Conservation (phyloP, 2,888 invertebrate genomes). For the Conchocele bisecta region DNA sequence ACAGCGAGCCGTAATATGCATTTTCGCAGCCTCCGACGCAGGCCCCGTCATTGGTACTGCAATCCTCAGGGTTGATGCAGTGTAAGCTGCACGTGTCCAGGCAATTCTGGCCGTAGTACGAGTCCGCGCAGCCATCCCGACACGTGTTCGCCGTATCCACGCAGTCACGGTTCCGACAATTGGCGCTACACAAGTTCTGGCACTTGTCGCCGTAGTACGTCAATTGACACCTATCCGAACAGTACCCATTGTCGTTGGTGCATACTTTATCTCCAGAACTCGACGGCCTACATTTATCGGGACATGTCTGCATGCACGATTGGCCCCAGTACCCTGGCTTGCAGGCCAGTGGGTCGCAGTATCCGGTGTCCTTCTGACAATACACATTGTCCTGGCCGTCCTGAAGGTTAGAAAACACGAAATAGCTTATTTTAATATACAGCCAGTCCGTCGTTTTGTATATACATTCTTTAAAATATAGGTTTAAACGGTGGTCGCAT, state of each 20-base stretch:
- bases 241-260: conserved; percentile 23
- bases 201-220: conserved; percentile 42
- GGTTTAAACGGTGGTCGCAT: too few relatives aligned
- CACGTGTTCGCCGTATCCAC: conserved; percentile 29
- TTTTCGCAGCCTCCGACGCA: conserved; percentile 32
- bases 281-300: conserved; percentile 17
- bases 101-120: conserved; percentile 38
- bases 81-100: conserved; percentile 27
- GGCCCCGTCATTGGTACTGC: conserved; percentile 16
- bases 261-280: conserved; percentile 18
- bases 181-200: conserved; percentile 25
- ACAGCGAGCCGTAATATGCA: conserved; percentile 38
- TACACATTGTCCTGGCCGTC: not conserved
- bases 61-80: conserved; percentile 33
- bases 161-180: conserved; percentile 41
- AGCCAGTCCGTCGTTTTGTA: too few relatives aligned
- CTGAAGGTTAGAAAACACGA: too few relatives aligned
- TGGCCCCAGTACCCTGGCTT: conserved; percentile 27
- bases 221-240: conserved; percentile 45
- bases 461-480: too few relatives aligned
- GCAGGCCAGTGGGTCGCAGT: conserved; percentile 28
- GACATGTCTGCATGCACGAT: conserved; percentile 32
- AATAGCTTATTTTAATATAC: too few relatives aligned
- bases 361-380: conserved; percentile 34
- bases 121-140: conserved; percentile 24